Evolutionary conservation across 2,888 invertebrate genomes (phyloP).

Genomic region (Ctenicera cuprea): DNA sequence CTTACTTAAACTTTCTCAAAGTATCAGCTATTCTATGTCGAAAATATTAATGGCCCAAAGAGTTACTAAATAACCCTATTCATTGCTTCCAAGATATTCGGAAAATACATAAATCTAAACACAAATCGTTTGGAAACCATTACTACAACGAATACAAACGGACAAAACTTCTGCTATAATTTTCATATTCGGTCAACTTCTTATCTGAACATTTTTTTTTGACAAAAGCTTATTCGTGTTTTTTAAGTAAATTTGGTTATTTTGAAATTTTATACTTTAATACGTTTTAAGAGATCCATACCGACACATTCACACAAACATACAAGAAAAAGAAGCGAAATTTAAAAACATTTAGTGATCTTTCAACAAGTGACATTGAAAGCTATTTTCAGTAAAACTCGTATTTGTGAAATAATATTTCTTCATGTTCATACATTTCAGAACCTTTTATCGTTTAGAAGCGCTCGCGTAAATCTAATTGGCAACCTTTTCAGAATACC

Average conservation of each 20-base stretch:
- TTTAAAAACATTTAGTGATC: too few relatives aligned
- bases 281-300: too few relatives aligned
- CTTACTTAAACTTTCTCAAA: too few relatives aligned
- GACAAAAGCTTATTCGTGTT: too few relatives aligned
- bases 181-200: background rate
- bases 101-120: background rate
- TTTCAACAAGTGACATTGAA: too few relatives aligned
- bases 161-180: background rate
- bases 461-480: slow-evolving; percentile 25
- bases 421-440: slow-evolving; percentile 15
- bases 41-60: background rate
- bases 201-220: background rate
- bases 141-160: background rate
- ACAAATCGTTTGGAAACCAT: background rate
- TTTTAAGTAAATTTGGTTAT: too few relatives aligned
- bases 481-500: slow-evolving; percentile 20
- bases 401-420: background rate
- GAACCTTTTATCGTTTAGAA: slow-evolving; percentile 18
- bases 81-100: background rate
- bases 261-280: too few relatives aligned
- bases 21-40: background rate
- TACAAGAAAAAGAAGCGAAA: too few relatives aligned
- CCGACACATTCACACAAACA: too few relatives aligned
- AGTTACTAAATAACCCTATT: background rate
- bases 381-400: background rate